Base-by-base conservation (phyloP, 2,113 vertebrate genomes). In the Solea solea region DNA sequence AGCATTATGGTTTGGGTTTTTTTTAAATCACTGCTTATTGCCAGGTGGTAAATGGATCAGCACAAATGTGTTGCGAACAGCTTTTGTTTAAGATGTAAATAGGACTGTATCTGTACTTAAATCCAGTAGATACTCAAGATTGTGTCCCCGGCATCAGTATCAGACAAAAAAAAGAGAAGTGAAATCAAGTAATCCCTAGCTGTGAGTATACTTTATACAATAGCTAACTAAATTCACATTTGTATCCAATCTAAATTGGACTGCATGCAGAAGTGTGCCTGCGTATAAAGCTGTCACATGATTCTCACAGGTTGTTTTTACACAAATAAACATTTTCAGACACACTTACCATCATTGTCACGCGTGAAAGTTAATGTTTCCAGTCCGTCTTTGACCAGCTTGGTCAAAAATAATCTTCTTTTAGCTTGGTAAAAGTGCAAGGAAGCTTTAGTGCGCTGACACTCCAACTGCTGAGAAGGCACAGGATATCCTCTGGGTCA, bases 401-500 rank as follows among this genome's bases (percentile, higher is more conserved):
- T 60, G 55, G n/a, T 40, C 41, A 13, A 56, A 44, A 4, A 15
- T 21, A 67, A 48, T 78, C 65, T 69, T 56, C 50, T 57, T 68
- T 55, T 64, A 52, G 42, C 27, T 50, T 4, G 3, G 46, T 34
- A 39, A 74, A 75, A 64, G 27, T 48, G 51, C 27, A 16, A 9
- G 44, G 61, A 70, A 45, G 44, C 58, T 67, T 59, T 9, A 12
- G 27, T 41, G 58, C 5, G 11, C 71, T 74, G 10, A 9, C 6
- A n/a, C 68, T 81, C 46, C 59, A 80, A 72, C 53, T 85, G 89
- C 81, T 91, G 90, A 88, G 72, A 57, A 77, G 40, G 83, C 86
- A 86, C 87, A 86, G 90, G 90, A 91, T 89, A 82, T 91, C 88
- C 89, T 91, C 74, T 87, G 69, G 90, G 88, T 91, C 89, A 90